Evolutionary conservation across 2,797 vertebrate species (phyloP), one percentile per base, ranked within the genome.

Genomic region (Anguilla pacifica): DNA sequence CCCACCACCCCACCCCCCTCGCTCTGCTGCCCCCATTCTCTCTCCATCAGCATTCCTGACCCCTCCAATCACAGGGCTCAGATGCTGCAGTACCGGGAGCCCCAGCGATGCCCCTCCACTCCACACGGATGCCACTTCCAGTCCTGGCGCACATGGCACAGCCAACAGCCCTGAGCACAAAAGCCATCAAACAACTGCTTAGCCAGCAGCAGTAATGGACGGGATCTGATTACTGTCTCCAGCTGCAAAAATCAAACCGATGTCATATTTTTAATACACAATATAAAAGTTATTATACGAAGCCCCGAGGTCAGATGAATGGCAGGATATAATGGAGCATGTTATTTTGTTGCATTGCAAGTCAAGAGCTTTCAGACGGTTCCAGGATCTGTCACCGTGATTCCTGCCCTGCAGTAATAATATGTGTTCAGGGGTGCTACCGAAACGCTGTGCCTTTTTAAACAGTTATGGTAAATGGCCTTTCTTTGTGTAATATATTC

Each of bases 181-280:
- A 72, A 85, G 46, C 74, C 87, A 90, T 92, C 88, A 89, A 77
- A 91, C 87, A 91, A 92, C 84, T 88, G 88, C 90, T 91, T 89
- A 89, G 89, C 88, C 89, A 92, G 90, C 91, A 87, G 83, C 77
- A 84, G 90, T 88, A 91, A 91, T 88, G 88, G 88, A 49, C 91
- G 86, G 84, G 84, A 88, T 91, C 89, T 91, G 91, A 91, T 89
- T 91, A 89, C 90, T 64, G 89, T 90, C 90, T 89, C 85, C 87
- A 22, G 57, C 61, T 25, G 83, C 61, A 51, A 28, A 70, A 83
- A 74, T 53, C 43, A 81, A 57, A 85, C 85, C 82, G 87, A 89
- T 87, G 89, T 90, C 88, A 86, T 72, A n/a, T 72, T 72, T 86
- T 25, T 72, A 19, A 49, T 51, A 86, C 85, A 89, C 87, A 89